Percentiles rank a stretch among this genome's conserved stretches.
These are phyloP conservation scores for Cheilosia variabilis DNA, from an alignment of 2,888 invertebrate species.

Conservation along the genomic window DNA sequence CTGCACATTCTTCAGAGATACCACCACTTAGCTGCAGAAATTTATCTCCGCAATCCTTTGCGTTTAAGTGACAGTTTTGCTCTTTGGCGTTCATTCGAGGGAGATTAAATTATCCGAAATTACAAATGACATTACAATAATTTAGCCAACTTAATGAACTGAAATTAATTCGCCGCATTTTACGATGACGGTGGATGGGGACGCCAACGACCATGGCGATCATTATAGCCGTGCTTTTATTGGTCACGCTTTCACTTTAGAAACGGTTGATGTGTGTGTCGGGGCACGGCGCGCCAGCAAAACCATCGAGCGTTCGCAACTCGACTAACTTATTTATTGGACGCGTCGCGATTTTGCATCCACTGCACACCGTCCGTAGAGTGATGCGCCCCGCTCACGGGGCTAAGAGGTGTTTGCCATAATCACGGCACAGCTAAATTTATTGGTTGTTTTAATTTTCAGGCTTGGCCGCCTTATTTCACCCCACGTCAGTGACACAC, in stretches of 20 bases:
- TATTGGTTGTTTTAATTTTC: conserved; percentile 73
- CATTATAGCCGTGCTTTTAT: conserved; percentile 64
- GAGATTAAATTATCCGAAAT: conserved; percentile 74
- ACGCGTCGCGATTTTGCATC: conserved; percentile 71
- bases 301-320: background rate
- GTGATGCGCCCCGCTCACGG: conserved; percentile 1
- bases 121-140: conserved; percentile 74
- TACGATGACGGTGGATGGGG: conserved; percentile 69
- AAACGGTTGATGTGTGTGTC: conserved; percentile 28
- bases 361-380: conserved; percentile 17
- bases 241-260: conserved; percentile 69
- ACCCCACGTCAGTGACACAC: conserved; percentile 35
- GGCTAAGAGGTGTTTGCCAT: conserved; percentile 67
- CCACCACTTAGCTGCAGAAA: conserved; percentile 46
- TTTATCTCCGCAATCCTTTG: conserved; percentile 51
- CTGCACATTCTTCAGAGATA: conserved; percentile 14
- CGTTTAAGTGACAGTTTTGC: conserved; percentile 64
- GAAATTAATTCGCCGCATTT: conserved; percentile 74
- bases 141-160: conserved; percentile 73
- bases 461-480: conserved; percentile 69
- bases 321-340: conserved; percentile 65
- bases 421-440: conserved; percentile 72
- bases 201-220: conserved; percentile 68
- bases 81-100: conserved; percentile 63
- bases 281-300: background rate